Conservation (phyloP, 2,113 vertebrate species). For the Mustela lutreola region DNA sequence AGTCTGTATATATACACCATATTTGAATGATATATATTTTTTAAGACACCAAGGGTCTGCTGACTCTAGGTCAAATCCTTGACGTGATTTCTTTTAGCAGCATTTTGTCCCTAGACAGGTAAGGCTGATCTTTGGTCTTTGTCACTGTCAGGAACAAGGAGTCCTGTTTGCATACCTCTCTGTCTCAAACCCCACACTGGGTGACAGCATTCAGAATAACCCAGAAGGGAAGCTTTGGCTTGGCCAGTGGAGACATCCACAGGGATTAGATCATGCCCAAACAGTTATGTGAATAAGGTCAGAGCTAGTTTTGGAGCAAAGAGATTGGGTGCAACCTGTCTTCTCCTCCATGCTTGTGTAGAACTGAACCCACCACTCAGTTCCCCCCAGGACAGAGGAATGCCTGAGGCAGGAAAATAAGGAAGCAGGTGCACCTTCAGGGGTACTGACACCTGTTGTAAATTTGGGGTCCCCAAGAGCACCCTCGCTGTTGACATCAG, state of each 20-base stretch:
- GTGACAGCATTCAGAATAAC: not conserved
- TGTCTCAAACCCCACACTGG: too few relatives aligned
- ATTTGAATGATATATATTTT: not conserved
- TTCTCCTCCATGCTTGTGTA: not conserved
- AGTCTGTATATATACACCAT: rapidly evolving
- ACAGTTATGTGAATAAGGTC: not conserved
- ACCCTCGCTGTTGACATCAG: not conserved
- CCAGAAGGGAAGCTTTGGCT: not conserved
- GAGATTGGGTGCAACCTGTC: rapidly evolving
- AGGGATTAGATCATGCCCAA: not conserved
- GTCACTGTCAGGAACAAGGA: not conserved
- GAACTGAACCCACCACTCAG: too few relatives aligned
- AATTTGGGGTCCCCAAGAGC: not conserved
- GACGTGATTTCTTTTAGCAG: not conserved
- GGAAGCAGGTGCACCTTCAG: too few relatives aligned
- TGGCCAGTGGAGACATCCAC: not conserved
- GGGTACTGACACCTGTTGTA: not conserved
- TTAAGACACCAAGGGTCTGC: not conserved
- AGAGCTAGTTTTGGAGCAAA: not conserved
- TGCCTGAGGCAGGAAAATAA: too few relatives aligned
- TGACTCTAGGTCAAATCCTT: not conserved
- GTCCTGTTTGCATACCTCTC: too few relatives aligned
- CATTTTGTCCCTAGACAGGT: rapidly evolving
- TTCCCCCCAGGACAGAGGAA: not conserved
- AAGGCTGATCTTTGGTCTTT: too few relatives aligned